These are phyloP conservation scores for Tauraco hartlaubi DNA, from an alignment of 2,797 vertebrate species.

Conservation along the genomic window DNA sequence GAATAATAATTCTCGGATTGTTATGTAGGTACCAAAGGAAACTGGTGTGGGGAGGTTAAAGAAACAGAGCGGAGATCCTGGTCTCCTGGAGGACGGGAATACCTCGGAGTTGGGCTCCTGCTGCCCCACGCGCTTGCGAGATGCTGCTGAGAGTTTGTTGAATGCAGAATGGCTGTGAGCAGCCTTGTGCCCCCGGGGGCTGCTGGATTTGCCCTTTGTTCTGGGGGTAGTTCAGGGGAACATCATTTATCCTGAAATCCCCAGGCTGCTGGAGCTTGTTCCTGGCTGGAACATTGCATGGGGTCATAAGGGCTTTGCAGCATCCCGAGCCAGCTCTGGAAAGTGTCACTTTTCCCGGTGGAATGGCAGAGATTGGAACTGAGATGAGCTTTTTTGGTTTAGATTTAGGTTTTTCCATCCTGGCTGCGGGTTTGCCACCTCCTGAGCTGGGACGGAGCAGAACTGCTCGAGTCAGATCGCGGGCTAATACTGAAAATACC, in stretches of 20 bases:
- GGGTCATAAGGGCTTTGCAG: neutral
- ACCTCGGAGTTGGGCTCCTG: neutral
- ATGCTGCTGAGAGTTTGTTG: neutral
- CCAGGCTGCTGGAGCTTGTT: rapidly evolving
- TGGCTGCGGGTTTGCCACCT: rapidly evolving
- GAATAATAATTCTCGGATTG: neutral
- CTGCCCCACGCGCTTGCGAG: rapidly evolving
- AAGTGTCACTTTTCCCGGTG: rapidly evolving
- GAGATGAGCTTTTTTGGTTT: neutral
- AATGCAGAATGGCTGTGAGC: neutral
- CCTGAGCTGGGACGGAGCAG: neutral
- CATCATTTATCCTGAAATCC: neutral
- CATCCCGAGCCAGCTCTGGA: neutral
- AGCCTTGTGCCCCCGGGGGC: neutral
- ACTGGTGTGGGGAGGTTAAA: neutral
- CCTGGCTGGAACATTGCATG: rapidly evolving
- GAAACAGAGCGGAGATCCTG: neutral
- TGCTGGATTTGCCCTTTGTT: neutral
- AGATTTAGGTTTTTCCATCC: neutral
- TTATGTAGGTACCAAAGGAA: neutral
- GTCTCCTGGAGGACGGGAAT: neutral
- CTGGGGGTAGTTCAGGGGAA: too few relatives aligned
- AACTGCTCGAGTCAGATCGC: rapidly evolving
- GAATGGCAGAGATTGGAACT: neutral
- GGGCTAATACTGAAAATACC: neutral